Evolutionary conservation across 2,888 invertebrate genomes (phyloP), one percentile per base, ranked within the genome.

Genomic region (Furcula furcula): DNA sequence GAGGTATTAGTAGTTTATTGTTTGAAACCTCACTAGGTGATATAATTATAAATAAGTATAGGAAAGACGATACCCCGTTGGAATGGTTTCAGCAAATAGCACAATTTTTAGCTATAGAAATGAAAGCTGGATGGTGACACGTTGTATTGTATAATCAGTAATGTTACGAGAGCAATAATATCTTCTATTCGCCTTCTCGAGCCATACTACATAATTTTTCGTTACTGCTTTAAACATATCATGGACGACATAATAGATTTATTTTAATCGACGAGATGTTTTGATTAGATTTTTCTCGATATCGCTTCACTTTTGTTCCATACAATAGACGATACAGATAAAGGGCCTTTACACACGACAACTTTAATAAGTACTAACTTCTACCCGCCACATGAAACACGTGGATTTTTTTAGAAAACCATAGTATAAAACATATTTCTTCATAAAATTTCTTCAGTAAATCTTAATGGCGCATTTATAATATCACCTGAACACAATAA

Each of bases 1-100:
- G 85, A 70, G 83, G 77, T 42, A 40, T 40, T 54, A 47, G 71
- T 85, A 84, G 83, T 68, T 65, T 81, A 83, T 80, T 66, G 76
- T 84, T 84, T 81, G 79, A 79, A 84, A 85, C 87, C 86, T 87
- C 85, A 86, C 76, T 87, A 86, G 87, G 77, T 79, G 79, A 84
- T 83, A 85, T 77, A 76, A 66, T 65, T 70, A 72, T 74, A 61
- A 59, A 63, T 78, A 79, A 75, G 69, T 46, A 64, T 73, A 67
- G 65, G 69, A 69, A 68, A 56, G 72, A 67, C 46, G 63, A 58
- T 71, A 65, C 70, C 65, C 52, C 57, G 57, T 58, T 58, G 58
- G 72, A 65, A 60, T 64, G 79, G 70, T 75, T 70, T 71, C 73
- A 68, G 64, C 63, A 63, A 66, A 76, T 79, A 84, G 84, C 87